Base-by-base conservation (phyloP, 2,888 invertebrate genomes). In the Rugalucina vietnamica region DNA sequence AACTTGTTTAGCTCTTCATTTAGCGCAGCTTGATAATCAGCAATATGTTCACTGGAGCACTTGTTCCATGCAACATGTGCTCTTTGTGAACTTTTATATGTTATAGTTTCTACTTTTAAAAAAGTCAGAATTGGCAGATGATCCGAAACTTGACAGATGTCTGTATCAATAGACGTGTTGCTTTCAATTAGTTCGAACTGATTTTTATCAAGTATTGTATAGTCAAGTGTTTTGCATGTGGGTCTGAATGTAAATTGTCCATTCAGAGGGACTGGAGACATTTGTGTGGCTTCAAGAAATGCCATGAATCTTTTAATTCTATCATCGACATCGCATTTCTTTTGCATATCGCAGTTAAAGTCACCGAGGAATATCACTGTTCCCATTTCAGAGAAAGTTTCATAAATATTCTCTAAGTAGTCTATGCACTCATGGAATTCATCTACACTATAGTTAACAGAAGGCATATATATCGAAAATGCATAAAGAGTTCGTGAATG, bases 391-490 rank as follows among this genome's bases (percentile, higher is more conserved):
- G 70, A 70, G 37, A 37, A 70, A n/a, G 36, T n/a, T 14, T 36
- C 70, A 70, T 39, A 70, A 5, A 70, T 5, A 37, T 14, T 10
- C 36, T 60, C n/a, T 32, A 36, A 50, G 14, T 29, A 50, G 49
- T 69, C 39, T 29, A 60, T 21, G 32, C 32, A 32, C 14, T 36
- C 12, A 70, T 18, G 21, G 49, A 24, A 49, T 32, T 70, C 36
- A 24, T 43, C 5, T 37, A 39, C 5, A 69, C 3, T 8, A 27
- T 29, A 70, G 24, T 65, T 77, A 14, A 27, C 12, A 12, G 70
- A 60, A 32, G 36, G 77, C 70, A 77, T 43, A 71, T 77, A 77
- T 14, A 34, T 39, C 29, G 69, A 60, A 32, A 77, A 32, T 14
- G 60, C 60, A 49, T 70, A 77, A 3, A 77, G 21, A 1, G 49